A percentile compares a stretch with the other conserved stretches of the same genome.
Evolutionary conservation across 1,140 invertebrate species (phyloP).

Genomic region (Drosophila rhopaloa): DNA sequence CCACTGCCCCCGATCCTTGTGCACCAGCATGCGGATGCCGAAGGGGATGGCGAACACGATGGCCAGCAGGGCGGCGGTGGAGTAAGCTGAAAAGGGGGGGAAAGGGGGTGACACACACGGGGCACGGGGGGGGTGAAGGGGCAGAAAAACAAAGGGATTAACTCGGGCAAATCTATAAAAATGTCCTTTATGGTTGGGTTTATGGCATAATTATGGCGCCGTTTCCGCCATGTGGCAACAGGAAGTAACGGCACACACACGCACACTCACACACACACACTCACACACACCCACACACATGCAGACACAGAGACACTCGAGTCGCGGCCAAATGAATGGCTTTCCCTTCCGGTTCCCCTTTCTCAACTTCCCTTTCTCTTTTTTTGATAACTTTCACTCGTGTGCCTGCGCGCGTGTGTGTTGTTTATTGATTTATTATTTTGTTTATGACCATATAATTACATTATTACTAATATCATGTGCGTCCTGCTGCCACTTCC

Average conservation of each 20-base stretch:
- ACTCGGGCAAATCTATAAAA: constrained; percentile 27
- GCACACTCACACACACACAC: constrained; percentile 11
- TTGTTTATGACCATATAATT: constrained; percentile 73
- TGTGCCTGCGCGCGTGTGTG: constrained; percentile 17
- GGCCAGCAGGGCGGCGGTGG: constrained; percentile 89
- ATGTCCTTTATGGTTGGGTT: constrained; percentile 70
- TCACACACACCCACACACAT: neutral
- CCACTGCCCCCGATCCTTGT: constrained; percentile 88
- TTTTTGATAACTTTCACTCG: constrained; percentile 8
- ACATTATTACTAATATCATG: constrained; percentile 70
- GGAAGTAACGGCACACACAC: constrained; percentile 37
- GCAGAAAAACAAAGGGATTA: constrained; percentile 14
- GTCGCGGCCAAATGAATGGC: constrained; percentile 59
- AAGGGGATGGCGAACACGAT: constrained; percentile 90
- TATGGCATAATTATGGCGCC: constrained; percentile 77
- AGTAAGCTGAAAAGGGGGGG: constrained; percentile 86
- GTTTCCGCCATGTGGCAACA: constrained; percentile 56
- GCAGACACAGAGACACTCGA: neutral
- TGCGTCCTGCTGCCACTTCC: constrained; percentile 4
- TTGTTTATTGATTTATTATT: constrained; percentile 75
- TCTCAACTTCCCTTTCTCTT: constrained; percentile 1
- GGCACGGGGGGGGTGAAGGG: too few relatives aligned
- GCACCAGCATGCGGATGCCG: constrained; percentile 88
- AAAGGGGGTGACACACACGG: neutral
- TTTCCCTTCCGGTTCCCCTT: constrained; percentile 55